phyloP scores from a whole-genome alignment of 2,888 invertebrate genomes.

The Trilocha varians region DNA sequence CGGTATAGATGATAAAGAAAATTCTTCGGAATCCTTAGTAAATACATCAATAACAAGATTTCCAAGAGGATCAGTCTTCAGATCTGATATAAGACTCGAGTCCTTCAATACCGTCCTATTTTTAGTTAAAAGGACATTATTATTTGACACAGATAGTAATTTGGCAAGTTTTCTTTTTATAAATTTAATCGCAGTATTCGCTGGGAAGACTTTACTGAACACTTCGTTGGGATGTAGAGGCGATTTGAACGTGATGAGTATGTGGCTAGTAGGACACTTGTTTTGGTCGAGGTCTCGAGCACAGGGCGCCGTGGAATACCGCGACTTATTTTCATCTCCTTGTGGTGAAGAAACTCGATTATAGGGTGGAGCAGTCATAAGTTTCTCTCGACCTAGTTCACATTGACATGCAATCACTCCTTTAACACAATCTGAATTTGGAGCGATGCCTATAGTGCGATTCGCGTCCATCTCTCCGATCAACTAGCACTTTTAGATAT shows the following conservation, averaged over 20 bases:
- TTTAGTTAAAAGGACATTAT: constrained; percentile 51
- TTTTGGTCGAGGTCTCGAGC: constrained; percentile 42
- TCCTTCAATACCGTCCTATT: constrained; percentile 61
- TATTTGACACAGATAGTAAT: constrained; percentile 48
- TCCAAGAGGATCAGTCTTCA: constrained; percentile 52
- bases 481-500: neutral
- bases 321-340: constrained; percentile 34
- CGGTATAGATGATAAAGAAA: constrained; percentile 50
- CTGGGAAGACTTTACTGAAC: constrained; percentile 61
- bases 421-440: constrained; percentile 32
- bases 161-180: constrained; percentile 60
- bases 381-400: constrained; percentile 58
- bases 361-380: constrained; percentile 58
- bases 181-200: constrained; percentile 51
- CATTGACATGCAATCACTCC: constrained; percentile 51
- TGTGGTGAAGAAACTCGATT: constrained; percentile 25
- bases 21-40: constrained; percentile 55
- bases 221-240: constrained; percentile 49
- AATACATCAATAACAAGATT: constrained; percentile 57
- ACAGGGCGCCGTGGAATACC: constrained; percentile 51
- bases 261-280: constrained; percentile 57
- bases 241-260: constrained; percentile 52
- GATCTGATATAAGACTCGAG: constrained; percentile 41
- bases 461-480: constrained; percentile 23
- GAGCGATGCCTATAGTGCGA: constrained; percentile 36